Evolutionary conservation across 1,140 invertebrate genomes (phyloP).

Genomic region (Gryllus bimaculatus): DNA sequence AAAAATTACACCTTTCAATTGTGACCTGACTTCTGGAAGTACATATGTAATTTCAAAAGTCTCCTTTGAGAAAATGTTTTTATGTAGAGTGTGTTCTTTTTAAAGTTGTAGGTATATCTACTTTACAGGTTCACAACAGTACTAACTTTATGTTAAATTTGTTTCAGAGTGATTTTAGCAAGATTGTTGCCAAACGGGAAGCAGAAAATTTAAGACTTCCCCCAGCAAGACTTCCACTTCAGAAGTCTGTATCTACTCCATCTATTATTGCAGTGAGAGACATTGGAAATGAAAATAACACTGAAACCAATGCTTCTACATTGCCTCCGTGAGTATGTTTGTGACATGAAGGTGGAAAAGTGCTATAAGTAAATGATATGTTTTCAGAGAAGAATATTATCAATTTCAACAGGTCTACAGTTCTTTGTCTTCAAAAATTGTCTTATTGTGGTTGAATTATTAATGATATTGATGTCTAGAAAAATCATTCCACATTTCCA

Average conservation of each 20-base stretch:
- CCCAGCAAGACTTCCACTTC: slow-evolving; percentile 65
- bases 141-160: not conserved
- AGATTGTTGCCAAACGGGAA: slow-evolving; percentile 47
- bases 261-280: slow-evolving; percentile 66
- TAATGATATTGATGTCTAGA: not conserved
- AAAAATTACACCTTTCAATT: no score
- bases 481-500: not conserved
- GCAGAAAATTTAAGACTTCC: slow-evolving; percentile 49
- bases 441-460: not conserved
- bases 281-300: slow-evolving; percentile 30
- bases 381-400: no score
- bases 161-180: slow-evolving; percentile 47
- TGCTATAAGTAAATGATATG: no score
- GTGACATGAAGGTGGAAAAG: not conserved
- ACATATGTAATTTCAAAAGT: no score
- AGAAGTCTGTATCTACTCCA: slow-evolving; percentile 84
- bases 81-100: no score
- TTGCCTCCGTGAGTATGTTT: slow-evolving; percentile 13
- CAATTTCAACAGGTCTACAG: no score
- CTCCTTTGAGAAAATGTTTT: no score
- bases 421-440: not conserved
- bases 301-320: not conserved
- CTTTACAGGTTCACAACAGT: no score
- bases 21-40: no score
- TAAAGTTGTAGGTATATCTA: no score